Base-by-base conservation (phyloP, 2,888 invertebrate genomes). In the Hemistola chrysoprasaria region DNA sequence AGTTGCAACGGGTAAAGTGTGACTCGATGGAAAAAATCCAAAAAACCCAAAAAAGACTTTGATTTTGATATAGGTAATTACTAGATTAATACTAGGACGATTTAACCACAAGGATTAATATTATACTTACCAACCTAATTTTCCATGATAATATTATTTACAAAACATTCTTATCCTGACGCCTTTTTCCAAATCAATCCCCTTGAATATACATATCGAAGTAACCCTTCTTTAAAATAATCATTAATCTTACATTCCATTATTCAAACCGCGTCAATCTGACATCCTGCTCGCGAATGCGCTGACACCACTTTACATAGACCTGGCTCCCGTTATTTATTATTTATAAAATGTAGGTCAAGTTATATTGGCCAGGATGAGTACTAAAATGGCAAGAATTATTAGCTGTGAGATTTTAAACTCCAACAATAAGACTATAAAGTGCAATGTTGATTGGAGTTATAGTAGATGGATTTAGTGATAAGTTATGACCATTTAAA, bases 251-350 rank as follows among this genome's bases (percentile, higher is more conserved):
- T 16, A 7, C 24, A 28, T 24, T 21, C 22, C 28, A 20, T 8
- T 22, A 42, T 47, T 42, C 39, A 42, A n/a, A 35, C 9, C 35
- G 16, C 31, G 31, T 28, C 22, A 16, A 26, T 6, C 24, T 8
- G 23, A 20, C 28, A 47, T 47, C 47, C 47, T 47, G 47, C 27
- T 35, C 11, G 31, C 41, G 8, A 25, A 41, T 41, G 22, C 26
- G 31, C 22, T 1, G 1, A 27, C n/a, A 5, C 11, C 11, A 21
- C 6, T 22, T 16, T 26, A 28, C 22, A 22, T 11, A 22, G 39
- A 29, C 32, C 32, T 32, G 9, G 30, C 32, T 2, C 39, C 28
- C 29, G 8, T 7, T 33, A 16, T 27, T 8, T 11, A 11, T 29
- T 28, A 29, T 1, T 11, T 7, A 3, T 3, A 2, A 7, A 9